phyloP scores from a whole-genome alignment of 2,888 invertebrate genomes.

The Cheilosia urbana region DNA sequence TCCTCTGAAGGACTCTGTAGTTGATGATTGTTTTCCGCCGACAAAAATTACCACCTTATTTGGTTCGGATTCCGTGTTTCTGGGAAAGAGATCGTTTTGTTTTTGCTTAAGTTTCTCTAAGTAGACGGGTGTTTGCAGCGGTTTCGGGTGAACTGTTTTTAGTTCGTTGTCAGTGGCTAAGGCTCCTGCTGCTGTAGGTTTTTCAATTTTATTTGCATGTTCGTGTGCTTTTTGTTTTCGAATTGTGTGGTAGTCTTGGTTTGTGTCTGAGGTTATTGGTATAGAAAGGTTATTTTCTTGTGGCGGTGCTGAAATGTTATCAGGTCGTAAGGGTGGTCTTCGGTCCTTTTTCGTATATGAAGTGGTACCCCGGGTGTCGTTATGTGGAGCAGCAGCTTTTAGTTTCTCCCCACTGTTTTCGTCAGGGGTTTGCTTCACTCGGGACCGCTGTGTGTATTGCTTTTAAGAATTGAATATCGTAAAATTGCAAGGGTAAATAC shows the following conservation, averaged over 20 bases:
- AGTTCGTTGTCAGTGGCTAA: constrained; percentile 6
- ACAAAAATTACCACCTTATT: constrained; percentile 66
- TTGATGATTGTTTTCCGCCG: constrained; percentile 66
- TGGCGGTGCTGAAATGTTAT: constrained; percentile 21
- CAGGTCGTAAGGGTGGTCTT: constrained; percentile 12
- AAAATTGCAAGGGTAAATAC: constrained; percentile 64
- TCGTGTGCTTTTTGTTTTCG: constrained; percentile 22
- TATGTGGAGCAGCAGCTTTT: neutral
- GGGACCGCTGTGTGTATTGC: constrained; percentile 18
- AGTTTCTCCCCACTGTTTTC: constrained; percentile 1
- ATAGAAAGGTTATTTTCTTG: constrained; percentile 17
- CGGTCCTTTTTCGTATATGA: constrained; percentile 19
- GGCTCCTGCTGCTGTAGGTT: neutral
- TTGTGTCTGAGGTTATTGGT: constrained; percentile 2
- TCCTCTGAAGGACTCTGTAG: constrained; percentile 19
- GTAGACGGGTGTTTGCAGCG: constrained; percentile 64
- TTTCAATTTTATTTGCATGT: constrained; percentile 22
- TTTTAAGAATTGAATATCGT: neutral
- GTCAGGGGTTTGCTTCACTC: constrained; percentile 30
- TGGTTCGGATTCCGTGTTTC: constrained; percentile 30
- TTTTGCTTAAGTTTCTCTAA: constrained; percentile 56
- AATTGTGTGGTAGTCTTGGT: constrained; percentile 32
- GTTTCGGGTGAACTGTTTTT: constrained; percentile 60
- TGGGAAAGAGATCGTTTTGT: constrained; percentile 46
- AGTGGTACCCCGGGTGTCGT: neutral